Percentiles rank a stretch among this genome's conserved stretches.
Conservation (phyloP, 2,888 invertebrate genomes). For the Bedellia somnulentella region DNA sequence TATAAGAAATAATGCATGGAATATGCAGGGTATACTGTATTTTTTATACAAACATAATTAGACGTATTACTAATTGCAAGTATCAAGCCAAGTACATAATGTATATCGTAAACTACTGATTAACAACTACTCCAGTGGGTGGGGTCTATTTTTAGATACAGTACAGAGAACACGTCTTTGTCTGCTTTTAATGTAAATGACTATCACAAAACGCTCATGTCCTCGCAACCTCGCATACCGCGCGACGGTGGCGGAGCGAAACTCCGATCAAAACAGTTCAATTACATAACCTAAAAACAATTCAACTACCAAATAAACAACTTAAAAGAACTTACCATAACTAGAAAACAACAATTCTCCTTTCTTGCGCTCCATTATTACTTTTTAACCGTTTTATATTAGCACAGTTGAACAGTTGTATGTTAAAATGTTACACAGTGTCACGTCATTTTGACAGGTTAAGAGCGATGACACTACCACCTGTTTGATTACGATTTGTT, state of each 20-base stretch:
- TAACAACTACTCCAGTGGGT: conserved; percentile 43
- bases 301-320: conserved; percentile 14
- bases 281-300: conserved; percentile 32
- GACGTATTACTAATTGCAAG: too few species aligned
- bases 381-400: too few species aligned
- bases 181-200: conserved; percentile 45
- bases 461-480: conserved; percentile 31
- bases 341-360: too few species aligned
- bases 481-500: conserved; percentile 22
- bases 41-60: too few species aligned
- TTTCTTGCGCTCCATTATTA: too few species aligned
- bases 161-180: conserved; percentile 55
- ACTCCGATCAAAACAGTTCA: conserved; percentile 27
- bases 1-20: too few species aligned
- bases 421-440: too few species aligned
- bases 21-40: too few species aligned
- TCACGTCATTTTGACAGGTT: conserved; percentile 54
- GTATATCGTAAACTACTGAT: conserved; percentile 46
- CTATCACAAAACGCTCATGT: conserved; percentile 27
- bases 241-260: conserved; percentile 11
- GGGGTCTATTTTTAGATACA: conserved; percentile 50
- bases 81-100: too few species aligned
- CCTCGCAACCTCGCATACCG: conserved; percentile 13
- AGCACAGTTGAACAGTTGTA: too few species aligned
- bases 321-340: too few species aligned